Percentiles rank a stretch among this genome's conserved stretches.
These are phyloP conservation scores for Drosophila sordidula DNA, from an alignment of 2,888 invertebrate genomes.

Conservation along the genomic window DNA sequence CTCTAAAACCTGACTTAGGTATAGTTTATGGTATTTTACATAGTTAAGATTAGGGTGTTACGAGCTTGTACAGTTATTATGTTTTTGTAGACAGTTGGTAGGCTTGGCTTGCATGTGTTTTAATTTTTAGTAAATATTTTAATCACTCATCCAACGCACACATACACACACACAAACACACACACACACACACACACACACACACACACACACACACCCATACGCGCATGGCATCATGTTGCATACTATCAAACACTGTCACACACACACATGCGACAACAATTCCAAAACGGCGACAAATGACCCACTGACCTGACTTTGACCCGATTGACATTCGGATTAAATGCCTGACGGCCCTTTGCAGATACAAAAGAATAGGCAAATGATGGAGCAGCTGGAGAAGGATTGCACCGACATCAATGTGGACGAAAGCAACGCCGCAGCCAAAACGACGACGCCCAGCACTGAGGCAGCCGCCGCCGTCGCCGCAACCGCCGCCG, in stretches of 20 bases:
- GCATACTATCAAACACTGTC: too few relatives aligned
- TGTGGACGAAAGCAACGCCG: constrained; percentile 41
- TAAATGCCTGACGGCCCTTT: constrained; percentile 71
- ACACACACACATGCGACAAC: background rate
- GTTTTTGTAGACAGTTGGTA: background rate
- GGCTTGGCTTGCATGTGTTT: constrained; percentile 27
- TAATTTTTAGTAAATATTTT: background rate
- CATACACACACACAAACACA: too few relatives aligned
- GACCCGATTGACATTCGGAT: constrained; percentile 53
- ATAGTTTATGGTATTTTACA: too few relatives aligned
- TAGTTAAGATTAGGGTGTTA: background rate
- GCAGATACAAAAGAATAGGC: constrained; percentile 98
- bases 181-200: background rate
- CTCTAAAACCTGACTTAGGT: too few relatives aligned
- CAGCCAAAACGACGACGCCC: constrained; percentile 85
- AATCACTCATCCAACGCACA: background rate
- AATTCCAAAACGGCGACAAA: constrained; percentile 1
- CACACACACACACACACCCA: background rate
- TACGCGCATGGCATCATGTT: background rate
- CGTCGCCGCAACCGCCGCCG: constrained; percentile 87
- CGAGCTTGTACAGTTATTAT: background rate
- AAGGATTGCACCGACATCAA: constrained; percentile 59
- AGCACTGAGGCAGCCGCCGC: constrained; percentile 86
- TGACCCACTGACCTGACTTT: constrained; percentile 18
- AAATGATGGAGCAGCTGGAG: constrained; percentile 88